These are phyloP conservation scores for Lonchura striata DNA, from an alignment of 2,113 vertebrate genomes.

Conservation along the genomic window DNA sequence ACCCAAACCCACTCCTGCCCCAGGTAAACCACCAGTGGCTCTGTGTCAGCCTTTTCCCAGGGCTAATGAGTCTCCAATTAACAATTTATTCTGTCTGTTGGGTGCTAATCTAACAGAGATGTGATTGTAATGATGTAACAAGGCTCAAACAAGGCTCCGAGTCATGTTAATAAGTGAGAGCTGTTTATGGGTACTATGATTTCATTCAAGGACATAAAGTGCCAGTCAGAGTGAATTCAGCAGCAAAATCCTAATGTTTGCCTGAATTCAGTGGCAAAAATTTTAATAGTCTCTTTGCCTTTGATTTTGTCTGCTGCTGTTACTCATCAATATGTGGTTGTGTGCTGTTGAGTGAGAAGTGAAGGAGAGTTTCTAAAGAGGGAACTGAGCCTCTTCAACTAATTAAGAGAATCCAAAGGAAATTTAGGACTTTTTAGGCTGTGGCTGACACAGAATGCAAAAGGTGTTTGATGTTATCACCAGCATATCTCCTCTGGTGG, in stretches of 20 bases:
- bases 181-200: not conserved
- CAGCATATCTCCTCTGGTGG: not conserved
- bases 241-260: not conserved
- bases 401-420: not conserved
- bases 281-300: not conserved
- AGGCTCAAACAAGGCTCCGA: not conserved
- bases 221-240: not conserved
- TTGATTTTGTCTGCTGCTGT: not conserved
- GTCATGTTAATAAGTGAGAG: not conserved
- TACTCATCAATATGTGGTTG: not conserved
- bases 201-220: not conserved
- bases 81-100: not conserved
- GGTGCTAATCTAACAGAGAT: not conserved
- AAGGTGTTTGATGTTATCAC: not conserved
- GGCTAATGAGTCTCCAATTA: not conserved
- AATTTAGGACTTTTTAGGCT: not conserved
- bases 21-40: not conserved
- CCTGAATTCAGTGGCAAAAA: not conserved
- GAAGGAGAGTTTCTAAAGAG: not conserved
- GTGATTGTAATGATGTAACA: not conserved
- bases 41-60: not conserved
- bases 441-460: not conserved
- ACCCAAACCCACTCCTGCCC: not conserved
- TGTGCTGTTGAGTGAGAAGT: not conserved
- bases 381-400: not conserved